Evolutionary conservation across 2,797 vertebrate species (phyloP).

Genomic region (Mycteria americana): DNA sequence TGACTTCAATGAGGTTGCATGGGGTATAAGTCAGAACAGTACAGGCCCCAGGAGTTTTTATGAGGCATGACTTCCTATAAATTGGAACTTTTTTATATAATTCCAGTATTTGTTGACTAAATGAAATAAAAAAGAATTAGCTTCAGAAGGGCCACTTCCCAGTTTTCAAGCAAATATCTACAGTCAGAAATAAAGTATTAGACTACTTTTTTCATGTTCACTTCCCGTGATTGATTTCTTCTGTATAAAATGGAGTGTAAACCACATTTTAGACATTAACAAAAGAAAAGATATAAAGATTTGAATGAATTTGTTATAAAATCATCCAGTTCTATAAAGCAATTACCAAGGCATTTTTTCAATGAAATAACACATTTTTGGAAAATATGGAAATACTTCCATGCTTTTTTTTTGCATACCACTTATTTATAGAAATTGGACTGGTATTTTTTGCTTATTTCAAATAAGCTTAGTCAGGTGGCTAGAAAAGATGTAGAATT

Average conservation of each 20-base stretch:
- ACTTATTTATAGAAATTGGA: background rate
- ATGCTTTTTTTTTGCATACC: background rate
- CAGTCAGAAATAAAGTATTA: background rate
- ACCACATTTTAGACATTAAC: background rate
- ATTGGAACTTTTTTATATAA: background rate
- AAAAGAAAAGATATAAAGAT: background rate
- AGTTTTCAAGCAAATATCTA: background rate
- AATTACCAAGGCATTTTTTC: background rate
- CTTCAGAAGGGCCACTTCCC: background rate
- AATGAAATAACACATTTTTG: background rate
- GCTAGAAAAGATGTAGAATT: background rate
- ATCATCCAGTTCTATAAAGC: background rate
- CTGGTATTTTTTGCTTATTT: background rate
- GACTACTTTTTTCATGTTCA: background rate
- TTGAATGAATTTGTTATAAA: background rate
- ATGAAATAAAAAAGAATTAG: slow-evolving; percentile 1
- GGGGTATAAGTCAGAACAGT: background rate
- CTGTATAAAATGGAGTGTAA: background rate
- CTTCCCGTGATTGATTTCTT: background rate
- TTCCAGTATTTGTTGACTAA: background rate
- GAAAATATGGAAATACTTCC: background rate
- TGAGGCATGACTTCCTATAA: background rate
- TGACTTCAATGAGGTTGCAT: background rate
- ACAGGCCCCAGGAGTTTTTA: background rate
- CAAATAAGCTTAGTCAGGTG: background rate